phyloP scores from a whole-genome alignment of 2,797 vertebrate genomes.

The Acridotheres tristis region DNA sequence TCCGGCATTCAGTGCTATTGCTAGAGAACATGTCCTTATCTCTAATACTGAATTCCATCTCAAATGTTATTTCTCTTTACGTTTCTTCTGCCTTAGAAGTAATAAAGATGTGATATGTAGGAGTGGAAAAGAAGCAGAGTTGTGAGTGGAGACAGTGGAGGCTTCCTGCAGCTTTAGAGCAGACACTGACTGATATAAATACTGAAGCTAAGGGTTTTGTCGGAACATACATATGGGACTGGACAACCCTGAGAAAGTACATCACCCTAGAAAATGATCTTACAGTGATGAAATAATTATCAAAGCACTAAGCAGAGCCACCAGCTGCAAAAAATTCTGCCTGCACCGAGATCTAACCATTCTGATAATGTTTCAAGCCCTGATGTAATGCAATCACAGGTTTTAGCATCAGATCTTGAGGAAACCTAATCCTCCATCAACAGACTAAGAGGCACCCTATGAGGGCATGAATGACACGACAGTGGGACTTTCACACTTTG shows the following conservation, averaged over 20 bases:
- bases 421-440: neutral
- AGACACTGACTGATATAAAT: neutral
- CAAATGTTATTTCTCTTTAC: neutral
- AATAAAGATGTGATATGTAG: neutral
- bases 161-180: neutral
- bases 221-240: neutral
- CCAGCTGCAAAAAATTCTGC: neutral
- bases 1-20: accelerated
- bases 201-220: neutral
- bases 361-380: neutral
- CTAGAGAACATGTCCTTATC: neutral
- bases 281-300: neutral
- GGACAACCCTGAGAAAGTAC: neutral
- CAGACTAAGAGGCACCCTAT: neutral
- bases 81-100: neutral
- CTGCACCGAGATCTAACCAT: neutral
- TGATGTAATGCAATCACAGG: neutral
- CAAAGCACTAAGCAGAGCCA: neutral
- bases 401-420: neutral
- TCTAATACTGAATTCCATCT: neutral
- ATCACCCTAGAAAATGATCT: neutral
- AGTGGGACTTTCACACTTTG: neutral
- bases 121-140: neutral
- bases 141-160: neutral
- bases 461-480: neutral